These are phyloP conservation scores for Lasioglossum leucozonium DNA, from an alignment of 2,888 invertebrate genomes.

Conservation along the genomic window DNA sequence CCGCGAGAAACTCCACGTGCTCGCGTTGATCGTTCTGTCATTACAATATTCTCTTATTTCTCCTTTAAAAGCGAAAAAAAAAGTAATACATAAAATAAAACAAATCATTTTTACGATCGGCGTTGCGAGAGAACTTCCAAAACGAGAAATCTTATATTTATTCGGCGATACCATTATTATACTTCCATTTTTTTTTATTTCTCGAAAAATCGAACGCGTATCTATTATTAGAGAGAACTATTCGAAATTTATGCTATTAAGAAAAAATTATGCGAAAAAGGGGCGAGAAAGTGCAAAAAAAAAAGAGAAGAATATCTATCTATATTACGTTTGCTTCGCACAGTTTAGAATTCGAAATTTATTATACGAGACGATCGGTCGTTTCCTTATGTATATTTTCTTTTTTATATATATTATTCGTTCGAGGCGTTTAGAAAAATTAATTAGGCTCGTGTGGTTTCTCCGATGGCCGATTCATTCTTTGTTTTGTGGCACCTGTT, in stretches of 20 bases:
- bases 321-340: conserved; percentile 45
- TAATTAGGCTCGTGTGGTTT: conserved; percentile 39
- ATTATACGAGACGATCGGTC: conserved; percentile 27
- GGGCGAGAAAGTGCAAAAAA: conserved; percentile 10
- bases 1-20: conserved; percentile 54
- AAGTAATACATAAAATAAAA: too few species aligned
- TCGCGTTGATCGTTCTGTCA: conserved; percentile 30
- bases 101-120: background rate
- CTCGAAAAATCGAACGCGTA: conserved; percentile 15
- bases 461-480: conserved; percentile 46
- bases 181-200: background rate
- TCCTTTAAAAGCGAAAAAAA: too few species aligned
- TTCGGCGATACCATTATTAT: conserved; percentile 14
- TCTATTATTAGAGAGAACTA: conserved; percentile 25
- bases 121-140: conserved; percentile 17
- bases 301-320: background rate
- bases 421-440: conserved; percentile 34
- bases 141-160: conserved; percentile 36
- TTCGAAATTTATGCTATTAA: conserved; percentile 46
- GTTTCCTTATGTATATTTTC: background rate
- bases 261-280: conserved; percentile 2
- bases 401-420: conserved; percentile 23
- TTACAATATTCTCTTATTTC: conserved; percentile 14
- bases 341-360: conserved; percentile 38
- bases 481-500: conserved; percentile 50